A percentile compares a stretch with the other conserved stretches of the same genome.
Conservation (phyloP, 1,140 invertebrate species). For the Zaprionus ornatus region DNA sequence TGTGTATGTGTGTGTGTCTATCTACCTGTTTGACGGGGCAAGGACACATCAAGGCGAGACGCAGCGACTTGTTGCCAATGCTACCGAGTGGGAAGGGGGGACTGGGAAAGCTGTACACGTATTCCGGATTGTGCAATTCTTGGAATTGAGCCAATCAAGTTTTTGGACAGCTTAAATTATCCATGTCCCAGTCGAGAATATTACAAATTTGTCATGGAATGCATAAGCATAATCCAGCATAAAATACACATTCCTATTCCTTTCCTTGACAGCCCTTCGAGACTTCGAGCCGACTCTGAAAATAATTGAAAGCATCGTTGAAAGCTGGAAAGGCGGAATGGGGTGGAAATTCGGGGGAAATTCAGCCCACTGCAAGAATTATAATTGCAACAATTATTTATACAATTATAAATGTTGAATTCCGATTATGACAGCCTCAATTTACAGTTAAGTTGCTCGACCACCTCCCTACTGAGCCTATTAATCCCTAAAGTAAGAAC, state of each 20-base stretch:
- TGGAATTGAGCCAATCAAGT: slow-evolving; percentile 22
- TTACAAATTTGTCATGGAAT: background rate
- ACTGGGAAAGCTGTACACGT: background rate
- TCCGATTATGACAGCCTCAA: background rate
- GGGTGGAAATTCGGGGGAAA: background rate
- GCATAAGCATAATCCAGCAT: background rate
- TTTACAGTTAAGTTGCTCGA: background rate
- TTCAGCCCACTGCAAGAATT: background rate
- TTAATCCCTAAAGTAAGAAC: background rate
- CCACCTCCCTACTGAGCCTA: background rate
- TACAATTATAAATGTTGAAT: slow-evolving; percentile 1
- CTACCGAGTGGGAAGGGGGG: background rate
- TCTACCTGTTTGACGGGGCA: slow-evolving; percentile 17
- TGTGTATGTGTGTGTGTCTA: background rate
- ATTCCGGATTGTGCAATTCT: slow-evolving; percentile 17
- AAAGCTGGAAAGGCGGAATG: background rate
- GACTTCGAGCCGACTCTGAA: background rate
- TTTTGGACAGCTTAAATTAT: slow-evolving; percentile 8
- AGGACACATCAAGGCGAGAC: slow-evolving; percentile 26
- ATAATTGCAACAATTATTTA: slow-evolving; percentile 1
- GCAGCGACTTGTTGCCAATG: slow-evolving; percentile 37
- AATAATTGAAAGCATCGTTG: background rate
- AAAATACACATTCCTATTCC: background rate
- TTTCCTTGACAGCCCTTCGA: background rate
- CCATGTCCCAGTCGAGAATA: background rate